Evolutionary conservation across 2,888 invertebrate species (phyloP).

Genomic region (Mythimna ferrago): DNA sequence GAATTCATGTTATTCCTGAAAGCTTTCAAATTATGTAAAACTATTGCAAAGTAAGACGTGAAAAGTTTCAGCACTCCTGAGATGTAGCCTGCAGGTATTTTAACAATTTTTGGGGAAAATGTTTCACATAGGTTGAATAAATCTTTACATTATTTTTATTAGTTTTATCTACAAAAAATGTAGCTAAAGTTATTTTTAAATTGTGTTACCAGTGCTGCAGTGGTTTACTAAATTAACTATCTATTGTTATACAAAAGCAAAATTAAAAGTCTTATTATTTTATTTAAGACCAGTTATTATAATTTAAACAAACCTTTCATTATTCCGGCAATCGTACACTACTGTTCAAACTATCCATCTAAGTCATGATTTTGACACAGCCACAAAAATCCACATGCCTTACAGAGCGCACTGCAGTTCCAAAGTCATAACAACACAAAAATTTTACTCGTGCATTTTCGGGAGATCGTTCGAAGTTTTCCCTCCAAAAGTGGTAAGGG

Average conservation of each 20-base stretch:
- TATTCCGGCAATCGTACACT: slow-evolving; percentile 67
- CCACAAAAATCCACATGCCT: slow-evolving; percentile 65
- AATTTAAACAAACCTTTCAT: slow-evolving; percentile 79
- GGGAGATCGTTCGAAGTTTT: slow-evolving; percentile 79
- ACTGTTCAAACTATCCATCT: slow-evolving; percentile 60
- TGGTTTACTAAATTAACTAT: background rate
- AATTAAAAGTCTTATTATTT: background rate
- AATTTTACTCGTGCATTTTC: slow-evolving; percentile 48
- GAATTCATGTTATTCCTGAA: slow-evolving; percentile 8
- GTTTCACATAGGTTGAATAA: background rate
- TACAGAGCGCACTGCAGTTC: slow-evolving; percentile 71
- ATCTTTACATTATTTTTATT: background rate
- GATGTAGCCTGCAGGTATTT: slow-evolving; percentile 25
- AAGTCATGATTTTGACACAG: slow-evolving; percentile 62
- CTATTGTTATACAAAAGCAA: background rate
- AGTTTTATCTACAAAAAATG: background rate
- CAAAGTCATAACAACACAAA: slow-evolving; percentile 46
- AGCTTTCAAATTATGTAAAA: slow-evolving; percentile 52
- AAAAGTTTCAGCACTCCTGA: slow-evolving; percentile 46
- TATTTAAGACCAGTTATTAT: background rate
- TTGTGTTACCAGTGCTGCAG: no score
- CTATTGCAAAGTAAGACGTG: slow-evolving; percentile 35
- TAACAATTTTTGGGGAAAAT: slow-evolving; percentile 10
- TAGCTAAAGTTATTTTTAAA: background rate
- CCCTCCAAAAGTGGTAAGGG: slow-evolving; percentile 73